Evolutionary conservation across 1,140 invertebrate genomes (phyloP).

Genomic region (Papilio dardanus): DNA sequence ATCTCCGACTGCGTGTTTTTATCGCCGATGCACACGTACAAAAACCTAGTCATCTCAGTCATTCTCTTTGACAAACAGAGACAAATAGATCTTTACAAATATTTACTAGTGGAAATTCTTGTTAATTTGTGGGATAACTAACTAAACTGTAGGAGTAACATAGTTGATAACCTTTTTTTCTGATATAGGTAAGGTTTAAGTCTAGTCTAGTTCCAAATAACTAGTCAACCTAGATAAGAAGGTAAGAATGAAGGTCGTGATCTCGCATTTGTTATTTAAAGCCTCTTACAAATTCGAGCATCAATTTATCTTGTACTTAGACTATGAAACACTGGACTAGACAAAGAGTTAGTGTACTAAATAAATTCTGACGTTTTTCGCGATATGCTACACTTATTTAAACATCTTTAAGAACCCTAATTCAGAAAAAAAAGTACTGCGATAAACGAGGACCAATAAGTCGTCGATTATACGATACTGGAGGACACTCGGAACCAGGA

Average conservation of each 20-base stretch:
- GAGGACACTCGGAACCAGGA: no score
- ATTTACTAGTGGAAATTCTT: no score
- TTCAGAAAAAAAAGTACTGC: no score
- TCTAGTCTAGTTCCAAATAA: neutral
- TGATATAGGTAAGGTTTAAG: no score
- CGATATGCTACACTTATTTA: no score
- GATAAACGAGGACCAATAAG: no score
- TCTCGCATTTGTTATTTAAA: conserved; percentile 35
- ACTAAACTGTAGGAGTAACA: no score
- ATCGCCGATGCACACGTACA: neutral
- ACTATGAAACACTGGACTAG: neutral
- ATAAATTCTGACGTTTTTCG: neutral
- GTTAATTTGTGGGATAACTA: no score
- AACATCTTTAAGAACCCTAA: no score
- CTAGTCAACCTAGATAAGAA: neutral
- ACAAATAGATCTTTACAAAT: neutral
- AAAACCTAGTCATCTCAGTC: neutral
- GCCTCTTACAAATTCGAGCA: conserved; percentile 18
- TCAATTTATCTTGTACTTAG: conserved; percentile 18
- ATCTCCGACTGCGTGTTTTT: no score
- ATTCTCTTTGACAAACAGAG: neutral
- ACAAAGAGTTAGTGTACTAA: neutral
- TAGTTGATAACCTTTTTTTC: no score
- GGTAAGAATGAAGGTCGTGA: conserved; percentile 3
- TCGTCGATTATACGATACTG: no score